A percentile compares a stretch with the other conserved stretches of the same genome.
phyloP scores from a whole-genome alignment of 2,888 invertebrate species.

The Ferdinandea cuprea region DNA sequence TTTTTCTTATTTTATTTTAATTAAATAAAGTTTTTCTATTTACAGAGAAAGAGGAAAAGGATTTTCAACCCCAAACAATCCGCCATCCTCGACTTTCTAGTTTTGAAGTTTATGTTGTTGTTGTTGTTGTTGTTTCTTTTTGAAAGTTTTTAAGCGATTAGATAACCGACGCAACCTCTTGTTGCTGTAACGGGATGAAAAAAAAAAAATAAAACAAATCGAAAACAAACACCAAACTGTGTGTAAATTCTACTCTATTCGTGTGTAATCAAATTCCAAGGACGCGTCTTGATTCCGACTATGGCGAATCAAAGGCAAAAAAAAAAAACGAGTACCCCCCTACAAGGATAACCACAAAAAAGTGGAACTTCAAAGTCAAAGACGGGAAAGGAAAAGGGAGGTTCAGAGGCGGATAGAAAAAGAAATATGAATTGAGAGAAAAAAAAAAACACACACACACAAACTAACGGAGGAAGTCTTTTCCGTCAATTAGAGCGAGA shows the following conservation, averaged over 20 bases:
- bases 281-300: constrained; percentile 64
- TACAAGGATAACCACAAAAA: constrained; percentile 53
- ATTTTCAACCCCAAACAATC: constrained; percentile 25
- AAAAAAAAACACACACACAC: constrained; percentile 14
- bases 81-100: background rate
- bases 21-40: constrained; percentile 68
- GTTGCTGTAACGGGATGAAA: constrained; percentile 39
- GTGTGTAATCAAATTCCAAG: constrained; percentile 71
- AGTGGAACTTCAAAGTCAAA: constrained; percentile 47
- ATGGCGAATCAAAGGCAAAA: constrained; percentile 14
- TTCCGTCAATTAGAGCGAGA: constrained; percentile 70
- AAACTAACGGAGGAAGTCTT: constrained; percentile 54
- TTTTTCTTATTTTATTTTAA: constrained; percentile 60
- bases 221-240: constrained; percentile 54
- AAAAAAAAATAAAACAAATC: constrained; percentile 4
- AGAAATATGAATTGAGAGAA: background rate
- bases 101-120: constrained; percentile 31
- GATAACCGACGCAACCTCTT: constrained; percentile 60
- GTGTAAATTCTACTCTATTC: constrained; percentile 65
- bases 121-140: constrained; percentile 8
- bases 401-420: constrained; percentile 30
- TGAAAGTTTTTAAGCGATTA: constrained; percentile 58
- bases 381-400: background rate
- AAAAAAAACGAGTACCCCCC: constrained; percentile 10
- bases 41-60: constrained; percentile 16